Base-by-base conservation (phyloP, 1,140 invertebrate genomes). In the Heliconius eleuchia region DNA sequence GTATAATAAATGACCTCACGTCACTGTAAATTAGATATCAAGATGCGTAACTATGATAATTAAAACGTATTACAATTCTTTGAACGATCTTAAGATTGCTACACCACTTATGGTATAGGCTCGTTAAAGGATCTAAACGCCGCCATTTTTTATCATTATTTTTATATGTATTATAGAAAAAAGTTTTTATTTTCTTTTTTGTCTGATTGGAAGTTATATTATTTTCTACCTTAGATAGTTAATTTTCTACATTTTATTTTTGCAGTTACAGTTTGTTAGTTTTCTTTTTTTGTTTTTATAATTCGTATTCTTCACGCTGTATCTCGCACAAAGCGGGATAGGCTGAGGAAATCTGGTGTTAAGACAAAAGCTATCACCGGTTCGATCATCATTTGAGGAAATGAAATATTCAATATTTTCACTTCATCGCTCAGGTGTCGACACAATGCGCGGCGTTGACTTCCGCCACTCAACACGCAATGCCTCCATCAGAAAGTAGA, bases 31-130 rank as follows among this genome's bases (percentile, higher is more conserved):
- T 66, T 66, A 66, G 23, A 13, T 16, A 27, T 66, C 57, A 27
- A 27, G 57, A 66, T 27, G 11, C 57, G 23, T 66, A 66, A 66
- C 57, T 66, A 66, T 66, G n/a, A 13, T 66, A 66, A 66, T 66
- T 66, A 66, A 11, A 66, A 66, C 23, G 57, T 66, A 23, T n/a
- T 27, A 66, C 23, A 66, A 66, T 66, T 66, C 57, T 66, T 13
- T 66, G 11, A 66, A 30, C 57, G 57, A 16, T 66, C 57, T 66
- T 4, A 66, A 23, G 55, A 66, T 66, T 66, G 57, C 11, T 66
- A 27, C 11, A 66, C 57, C 57, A 27, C 57, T 5, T 66, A 66
- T 66, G 23, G 57, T 11, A 27, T 27, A 30, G 8, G 57, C 57
- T 66, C 57, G 23, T 66, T 30, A 66, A 66, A 60, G n/a, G 3